These are phyloP conservation scores for Bergia sp. DNA, from an alignment of 92 coral and sea anemone genomes.

Conservation along the genomic window DNA sequence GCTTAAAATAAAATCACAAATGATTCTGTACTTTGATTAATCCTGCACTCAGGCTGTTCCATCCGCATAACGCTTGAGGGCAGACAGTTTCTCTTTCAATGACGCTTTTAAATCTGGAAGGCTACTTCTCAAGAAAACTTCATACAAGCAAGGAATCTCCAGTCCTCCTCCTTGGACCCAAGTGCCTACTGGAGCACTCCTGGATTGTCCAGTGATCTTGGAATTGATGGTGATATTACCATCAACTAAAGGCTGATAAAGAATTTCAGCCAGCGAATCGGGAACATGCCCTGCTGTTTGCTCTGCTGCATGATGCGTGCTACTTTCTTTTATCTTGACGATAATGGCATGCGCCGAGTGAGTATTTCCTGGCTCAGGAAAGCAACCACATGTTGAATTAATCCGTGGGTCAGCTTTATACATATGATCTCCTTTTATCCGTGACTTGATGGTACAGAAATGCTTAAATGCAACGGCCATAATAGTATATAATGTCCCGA, in stretches of 20 bases:
- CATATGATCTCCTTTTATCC: constrained; percentile 52
- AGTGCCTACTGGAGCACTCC: constrained; percentile 47
- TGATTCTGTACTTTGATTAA: constrained; percentile 33
- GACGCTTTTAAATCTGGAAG: constrained; percentile 41
- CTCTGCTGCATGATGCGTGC: constrained; percentile 34
- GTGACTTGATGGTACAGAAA: no score
- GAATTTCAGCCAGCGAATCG: constrained; percentile 53
- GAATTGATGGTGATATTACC: constrained; percentile 31
- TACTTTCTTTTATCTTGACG: no score
- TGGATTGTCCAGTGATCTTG: constrained; percentile 48
- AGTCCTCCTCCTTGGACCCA: constrained; percentile 51
- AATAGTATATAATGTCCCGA: no score
- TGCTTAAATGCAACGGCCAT: no score
- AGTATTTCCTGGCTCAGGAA: constrained; percentile 53
- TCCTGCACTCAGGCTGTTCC: constrained; percentile 55
- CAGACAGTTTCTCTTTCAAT: constrained; percentile 53
- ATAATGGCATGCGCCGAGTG: constrained; percentile 51
- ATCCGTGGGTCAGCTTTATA: constrained; percentile 47
- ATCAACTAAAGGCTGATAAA: constrained; percentile 51
- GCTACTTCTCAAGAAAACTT: constrained; percentile 39
- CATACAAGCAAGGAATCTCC: constrained; percentile 48
- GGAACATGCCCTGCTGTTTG: constrained; percentile 42
- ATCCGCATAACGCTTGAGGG: constrained; percentile 49
- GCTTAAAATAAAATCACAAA: constrained; percentile 32
- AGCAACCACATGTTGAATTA: constrained; percentile 48